Evolutionary conservation across 2,113 vertebrate genomes (phyloP).

Genomic region (Chrysemys picta): DNA sequence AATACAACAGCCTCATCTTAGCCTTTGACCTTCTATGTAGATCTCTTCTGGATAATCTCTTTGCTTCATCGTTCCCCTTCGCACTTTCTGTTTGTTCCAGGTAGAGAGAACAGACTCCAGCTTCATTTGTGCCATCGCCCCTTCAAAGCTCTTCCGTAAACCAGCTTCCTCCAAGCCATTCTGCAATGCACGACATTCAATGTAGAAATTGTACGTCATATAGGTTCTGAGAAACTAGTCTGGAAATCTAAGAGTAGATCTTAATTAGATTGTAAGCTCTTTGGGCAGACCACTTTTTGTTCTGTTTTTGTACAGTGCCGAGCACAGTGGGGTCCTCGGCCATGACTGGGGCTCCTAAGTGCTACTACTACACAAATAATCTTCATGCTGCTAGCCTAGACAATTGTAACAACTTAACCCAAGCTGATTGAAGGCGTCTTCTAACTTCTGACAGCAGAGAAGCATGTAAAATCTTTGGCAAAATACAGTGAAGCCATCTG

Average conservation of each 20-base stretch:
- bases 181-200: not conserved
- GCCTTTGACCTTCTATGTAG: not conserved
- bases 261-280: not conserved
- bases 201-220: not conserved
- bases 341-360: not conserved
- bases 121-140: not conserved
- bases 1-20: not conserved
- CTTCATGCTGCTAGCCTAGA: not conserved
- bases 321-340: not conserved
- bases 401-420: not conserved
- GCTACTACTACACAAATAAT: not conserved
- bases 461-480: not conserved
- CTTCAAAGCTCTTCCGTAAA: not conserved
- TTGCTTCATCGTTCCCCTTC: slow-evolving; percentile 31
- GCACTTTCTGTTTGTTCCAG: slow-evolving; percentile 11
- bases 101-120: not conserved
- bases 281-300: not conserved
- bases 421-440: not conserved
- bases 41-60: slow-evolving; percentile 12
- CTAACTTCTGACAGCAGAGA: not conserved
- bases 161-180: not conserved
- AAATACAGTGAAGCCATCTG: not conserved
- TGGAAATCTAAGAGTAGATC: not conserved
- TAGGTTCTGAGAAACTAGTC: not conserved
- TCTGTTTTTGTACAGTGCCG: not conserved